Evolutionary conservation across 2,888 invertebrate species (phyloP).

Genomic region (Thelaira solivaga): DNA sequence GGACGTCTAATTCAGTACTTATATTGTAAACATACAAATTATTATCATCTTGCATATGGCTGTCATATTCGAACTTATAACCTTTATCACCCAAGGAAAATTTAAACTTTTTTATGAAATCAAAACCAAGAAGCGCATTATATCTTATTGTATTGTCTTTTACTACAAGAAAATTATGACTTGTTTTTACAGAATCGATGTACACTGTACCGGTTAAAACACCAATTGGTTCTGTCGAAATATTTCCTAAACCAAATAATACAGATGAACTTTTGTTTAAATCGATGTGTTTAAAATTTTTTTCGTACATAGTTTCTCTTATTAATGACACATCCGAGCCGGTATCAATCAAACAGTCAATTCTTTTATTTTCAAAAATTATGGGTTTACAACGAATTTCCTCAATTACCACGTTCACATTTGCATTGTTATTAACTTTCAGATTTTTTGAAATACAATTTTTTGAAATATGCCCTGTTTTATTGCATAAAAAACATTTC

Average conservation of each 20-base stretch:
- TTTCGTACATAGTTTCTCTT: conserved; percentile 4
- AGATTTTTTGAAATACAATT: conserved; percentile 10
- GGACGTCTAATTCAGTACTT: conserved; percentile 18
- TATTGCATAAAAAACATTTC: conserved; percentile 26
- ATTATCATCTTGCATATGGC: neutral
- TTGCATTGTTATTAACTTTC: neutral
- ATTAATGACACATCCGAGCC: conserved; percentile 5
- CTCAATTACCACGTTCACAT: neutral
- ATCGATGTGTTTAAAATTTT: neutral
- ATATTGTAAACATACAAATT: conserved; percentile 7
- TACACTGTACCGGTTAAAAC: conserved; percentile 16
- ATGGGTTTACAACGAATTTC: neutral
- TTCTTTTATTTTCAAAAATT: conserved; percentile 1
- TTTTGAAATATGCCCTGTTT: conserved; percentile 14
- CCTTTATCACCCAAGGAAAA: neutral
- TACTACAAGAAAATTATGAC: conserved; percentile 4
- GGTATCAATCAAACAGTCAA: conserved; percentile 14
- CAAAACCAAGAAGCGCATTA: conserved; percentile 14
- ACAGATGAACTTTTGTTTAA: conserved; percentile 15
- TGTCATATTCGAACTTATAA: conserved; percentile 8
- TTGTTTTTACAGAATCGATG: conserved; percentile 25
- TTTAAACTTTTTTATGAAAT: conserved; percentile 19
- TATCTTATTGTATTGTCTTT: neutral
- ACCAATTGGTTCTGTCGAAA: conserved; percentile 22
- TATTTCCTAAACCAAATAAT: conserved; percentile 38